Evolutionary conservation across 2,888 invertebrate genomes (phyloP), one percentile per base, ranked within the genome.

Genomic region (Selenia dentaria): DNA sequence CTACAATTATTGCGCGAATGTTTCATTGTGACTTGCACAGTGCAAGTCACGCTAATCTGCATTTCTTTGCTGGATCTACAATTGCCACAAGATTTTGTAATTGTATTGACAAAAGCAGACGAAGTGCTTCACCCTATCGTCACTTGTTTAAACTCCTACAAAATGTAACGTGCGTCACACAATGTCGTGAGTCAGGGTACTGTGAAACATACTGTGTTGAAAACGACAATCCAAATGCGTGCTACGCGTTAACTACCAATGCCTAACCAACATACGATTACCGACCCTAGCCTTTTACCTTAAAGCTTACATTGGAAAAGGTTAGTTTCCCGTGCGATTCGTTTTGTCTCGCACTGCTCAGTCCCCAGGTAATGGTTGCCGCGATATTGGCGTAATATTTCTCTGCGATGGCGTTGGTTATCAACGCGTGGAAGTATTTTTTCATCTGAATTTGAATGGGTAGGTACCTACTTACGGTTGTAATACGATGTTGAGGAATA

Each of bases 331-430:
- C 63, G 62, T 28, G 64, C 70, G 67, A 70, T 77, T 73, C 80
- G 76, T 80, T 78, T 78, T 75, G 74, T 76, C 77, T 77, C 61
- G 62, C 68, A 68, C 68, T 67, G 69, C 59, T 72, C 71, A 70
- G 70, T 70, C 65, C 65, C 62, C 72, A 69, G 70, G 73, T 77
- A 80, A 83, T 77, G 76, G 73, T 72, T 77, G 70, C 72, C 64
- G 65, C 67, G 73, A 79, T 80, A 81, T 83, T 77, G 79, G 70
- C 69, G 77, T 79, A 79, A 83, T 83, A 83, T 82, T 80, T 82
- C 78, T 79, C 65, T 47, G 56, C 62, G 74, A 79, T 80, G 79
- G 65, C 81, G 70, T 79, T 79, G 70, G 74, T 75, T 83, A 83
- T 83, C 83, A 78, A 62, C 68, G 67, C 58, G 70, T 69, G 69